phyloP scores from a whole-genome alignment of 2,797 vertebrate genomes.

The Allobates femoralis region DNA sequence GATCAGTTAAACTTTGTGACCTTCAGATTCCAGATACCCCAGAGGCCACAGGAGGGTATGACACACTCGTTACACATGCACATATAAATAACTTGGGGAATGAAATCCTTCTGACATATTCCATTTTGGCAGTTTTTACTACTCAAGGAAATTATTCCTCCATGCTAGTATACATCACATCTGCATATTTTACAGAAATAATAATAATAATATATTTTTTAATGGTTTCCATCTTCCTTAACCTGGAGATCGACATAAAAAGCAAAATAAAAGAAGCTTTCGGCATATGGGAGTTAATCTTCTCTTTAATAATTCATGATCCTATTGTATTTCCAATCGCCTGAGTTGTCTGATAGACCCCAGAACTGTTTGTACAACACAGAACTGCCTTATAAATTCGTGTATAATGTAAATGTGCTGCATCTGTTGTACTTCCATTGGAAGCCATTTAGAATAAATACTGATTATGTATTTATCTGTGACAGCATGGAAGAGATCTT shows the following conservation, averaged over 20 bases:
- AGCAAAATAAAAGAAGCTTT: conserved; percentile 61
- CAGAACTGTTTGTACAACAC: conserved; percentile 59
- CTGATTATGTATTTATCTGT: conserved; percentile 43
- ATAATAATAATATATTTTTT: too few species aligned
- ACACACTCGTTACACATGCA: too few species aligned
- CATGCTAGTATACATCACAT: too few species aligned
- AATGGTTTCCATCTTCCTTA: conserved; percentile 64
- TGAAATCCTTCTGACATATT: too few species aligned
- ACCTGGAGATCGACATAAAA: conserved; percentile 65
- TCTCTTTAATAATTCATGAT: conserved; percentile 69
- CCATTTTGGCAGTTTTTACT: too few species aligned
- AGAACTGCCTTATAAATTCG: conserved; percentile 45
- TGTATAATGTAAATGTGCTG: conserved; percentile 60
- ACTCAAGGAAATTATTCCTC: too few species aligned
- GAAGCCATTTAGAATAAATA: conserved; percentile 64
- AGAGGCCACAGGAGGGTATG: too few species aligned
- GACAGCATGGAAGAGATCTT: conserved; percentile 23
- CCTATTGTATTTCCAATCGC: conserved; percentile 61
- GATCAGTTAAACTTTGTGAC: too few species aligned
- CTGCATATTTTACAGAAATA: too few species aligned
- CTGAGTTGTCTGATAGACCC: conserved; percentile 61
- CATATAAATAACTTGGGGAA: too few species aligned
- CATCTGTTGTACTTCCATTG: conserved; percentile 43
- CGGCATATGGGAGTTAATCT: conserved; percentile 63
- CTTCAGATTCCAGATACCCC: too few species aligned